phyloP scores from a whole-genome alignment of 2,797 vertebrate species.

The Etheostoma nigrum region DNA sequence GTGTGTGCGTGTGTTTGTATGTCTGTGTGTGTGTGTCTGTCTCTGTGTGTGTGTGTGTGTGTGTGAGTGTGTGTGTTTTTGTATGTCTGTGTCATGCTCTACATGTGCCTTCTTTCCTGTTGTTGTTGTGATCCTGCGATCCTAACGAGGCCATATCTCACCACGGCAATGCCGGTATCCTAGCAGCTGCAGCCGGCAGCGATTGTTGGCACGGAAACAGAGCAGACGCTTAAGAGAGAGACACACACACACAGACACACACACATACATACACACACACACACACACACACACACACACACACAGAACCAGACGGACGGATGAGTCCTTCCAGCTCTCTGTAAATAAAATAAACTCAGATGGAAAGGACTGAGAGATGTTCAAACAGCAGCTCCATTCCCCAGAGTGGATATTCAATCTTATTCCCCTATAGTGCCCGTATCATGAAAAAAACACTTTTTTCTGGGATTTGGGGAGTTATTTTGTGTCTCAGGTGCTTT shows the following conservation, averaged over 20 bases:
- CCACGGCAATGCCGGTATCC: conserved; percentile 49
- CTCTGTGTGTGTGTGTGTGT: no score
- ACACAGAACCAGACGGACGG: conserved; percentile 6
- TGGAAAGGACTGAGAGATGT: conserved; percentile 24
- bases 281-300: no score
- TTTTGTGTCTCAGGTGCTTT: no score
- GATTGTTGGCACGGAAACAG: conserved; percentile 63
- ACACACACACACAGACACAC: conserved; percentile 4
- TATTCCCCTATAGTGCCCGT: no score
- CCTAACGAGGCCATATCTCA: conserved; percentile 46
- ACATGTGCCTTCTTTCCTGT: conserved; percentile 27
- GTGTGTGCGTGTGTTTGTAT: no score
- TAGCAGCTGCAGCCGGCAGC: conserved; percentile 60
- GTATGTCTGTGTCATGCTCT: not conserved
- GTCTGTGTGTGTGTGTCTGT: no score
- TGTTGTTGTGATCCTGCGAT: conserved; percentile 13
- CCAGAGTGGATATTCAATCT: conserved; percentile 5
- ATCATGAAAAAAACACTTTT: no score
- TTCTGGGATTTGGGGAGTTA: no score
- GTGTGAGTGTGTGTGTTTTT: no score
- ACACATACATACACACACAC: not conserved
- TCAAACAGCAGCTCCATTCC: conserved; percentile 16
- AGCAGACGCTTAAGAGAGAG: conserved; percentile 35
- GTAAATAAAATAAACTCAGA: conserved; percentile 48
- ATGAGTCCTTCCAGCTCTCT: conserved; percentile 37